phyloP scores from a whole-genome alignment of 2,888 invertebrate species.

The Acleris emargana region DNA sequence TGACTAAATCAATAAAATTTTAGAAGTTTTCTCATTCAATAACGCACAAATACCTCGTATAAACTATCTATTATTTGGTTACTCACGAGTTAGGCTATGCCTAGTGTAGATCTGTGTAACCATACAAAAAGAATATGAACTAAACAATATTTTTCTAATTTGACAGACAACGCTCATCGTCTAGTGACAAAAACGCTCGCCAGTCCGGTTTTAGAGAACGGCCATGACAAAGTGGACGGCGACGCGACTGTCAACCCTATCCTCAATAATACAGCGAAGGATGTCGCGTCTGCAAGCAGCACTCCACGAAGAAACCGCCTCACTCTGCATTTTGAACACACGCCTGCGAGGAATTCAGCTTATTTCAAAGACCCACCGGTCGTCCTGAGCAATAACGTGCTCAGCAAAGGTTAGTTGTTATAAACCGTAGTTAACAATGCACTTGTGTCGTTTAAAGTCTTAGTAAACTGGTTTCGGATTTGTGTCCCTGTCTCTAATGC shows the following conservation, averaged over 20 bases:
- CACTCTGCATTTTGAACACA: constrained; percentile 89
- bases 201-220: constrained; percentile 67
- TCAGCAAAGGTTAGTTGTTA: constrained; percentile 69
- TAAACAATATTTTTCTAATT: background rate
- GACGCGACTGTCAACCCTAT: constrained; percentile 53
- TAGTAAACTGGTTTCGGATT: constrained; percentile 15
- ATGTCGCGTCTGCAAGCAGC: constrained; percentile 64
- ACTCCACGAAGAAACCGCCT: constrained; percentile 86
- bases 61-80: no score
- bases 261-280: constrained; percentile 55
- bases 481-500: constrained; percentile 27
- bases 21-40: no score
- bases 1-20: no score
- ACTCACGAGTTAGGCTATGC: no score
- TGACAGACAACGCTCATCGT: constrained; percentile 91
- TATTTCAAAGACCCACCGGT: constrained; percentile 89
- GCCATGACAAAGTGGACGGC: constrained; percentile 67
- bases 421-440: constrained; percentile 10
- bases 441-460: constrained; percentile 24
- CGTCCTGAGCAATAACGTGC: constrained; percentile 57
- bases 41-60: no score
- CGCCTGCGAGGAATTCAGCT: constrained; percentile 87
- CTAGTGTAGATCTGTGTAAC: no score
- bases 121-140: no score
- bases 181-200: constrained; percentile 73